These are phyloP conservation scores for Agriopis aurantiaria DNA, from an alignment of 2,888 invertebrate genomes.

Conservation along the genomic window DNA sequence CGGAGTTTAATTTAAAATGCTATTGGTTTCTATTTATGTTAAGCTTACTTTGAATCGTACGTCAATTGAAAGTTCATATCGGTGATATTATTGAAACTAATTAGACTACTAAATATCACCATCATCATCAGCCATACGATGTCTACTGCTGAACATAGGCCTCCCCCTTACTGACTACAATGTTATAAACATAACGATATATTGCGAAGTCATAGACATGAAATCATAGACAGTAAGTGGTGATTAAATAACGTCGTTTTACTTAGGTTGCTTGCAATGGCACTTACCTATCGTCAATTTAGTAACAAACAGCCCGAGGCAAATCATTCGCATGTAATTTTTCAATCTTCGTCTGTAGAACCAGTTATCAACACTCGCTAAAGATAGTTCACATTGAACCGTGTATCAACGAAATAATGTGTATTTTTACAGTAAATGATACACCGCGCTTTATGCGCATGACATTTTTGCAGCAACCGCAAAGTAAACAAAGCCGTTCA, in stretches of 20 bases:
- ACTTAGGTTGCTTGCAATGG: slow-evolving; percentile 46
- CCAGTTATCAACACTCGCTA: slow-evolving; percentile 30
- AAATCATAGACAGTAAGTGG: slow-evolving; percentile 49
- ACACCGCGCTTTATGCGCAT: slow-evolving; percentile 30
- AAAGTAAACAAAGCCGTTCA: slow-evolving; percentile 63
- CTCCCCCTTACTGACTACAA: too few species aligned
- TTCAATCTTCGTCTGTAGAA: slow-evolving; percentile 23
- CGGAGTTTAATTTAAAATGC: slow-evolving; percentile 23
- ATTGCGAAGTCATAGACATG: slow-evolving; percentile 29
- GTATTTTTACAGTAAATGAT: slow-evolving; percentile 50
- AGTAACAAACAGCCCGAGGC: slow-evolving; percentile 43
- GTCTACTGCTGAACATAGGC: too few species aligned
- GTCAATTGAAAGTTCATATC: not conserved
- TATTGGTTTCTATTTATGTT: slow-evolving; percentile 20
- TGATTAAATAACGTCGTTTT: slow-evolving; percentile 49
- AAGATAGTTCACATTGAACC: slow-evolving; percentile 34
- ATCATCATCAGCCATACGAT: too few species aligned
- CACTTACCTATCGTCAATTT: slow-evolving; percentile 50
- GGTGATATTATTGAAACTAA: not conserved
- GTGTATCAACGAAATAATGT: slow-evolving; percentile 46
- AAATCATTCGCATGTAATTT: slow-evolving; percentile 24
- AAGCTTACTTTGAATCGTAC: not conserved
- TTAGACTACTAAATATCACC: not conserved
- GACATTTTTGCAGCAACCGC: slow-evolving; percentile 46
- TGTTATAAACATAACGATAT: not conserved